Percentiles rank a stretch among this genome's conserved stretches.
These are phyloP conservation scores for Phaetusa simplex DNA, from an alignment of 2,113 vertebrate species.

Conservation along the genomic window DNA sequence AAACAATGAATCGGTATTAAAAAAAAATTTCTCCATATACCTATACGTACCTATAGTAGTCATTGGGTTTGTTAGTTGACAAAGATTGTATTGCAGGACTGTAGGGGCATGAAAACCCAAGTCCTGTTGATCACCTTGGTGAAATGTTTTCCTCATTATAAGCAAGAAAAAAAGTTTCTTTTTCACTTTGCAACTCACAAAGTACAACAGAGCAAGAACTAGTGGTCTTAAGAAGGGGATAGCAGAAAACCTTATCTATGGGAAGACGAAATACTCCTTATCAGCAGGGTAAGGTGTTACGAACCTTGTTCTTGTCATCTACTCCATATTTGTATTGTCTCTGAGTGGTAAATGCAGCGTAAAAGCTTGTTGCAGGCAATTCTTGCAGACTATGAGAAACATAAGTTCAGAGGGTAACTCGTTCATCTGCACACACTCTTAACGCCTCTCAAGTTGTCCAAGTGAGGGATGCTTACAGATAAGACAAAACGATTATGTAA, in stretches of 20 bases:
- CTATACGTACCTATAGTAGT: neutral
- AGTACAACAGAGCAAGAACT: neutral
- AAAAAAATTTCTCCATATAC: neutral
- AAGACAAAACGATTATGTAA: neutral
- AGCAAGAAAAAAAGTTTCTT: neutral
- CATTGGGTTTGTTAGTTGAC: neutral
- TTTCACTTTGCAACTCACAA: neutral
- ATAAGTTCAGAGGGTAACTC: slow-evolving; percentile 27
- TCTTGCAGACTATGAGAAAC: neutral
- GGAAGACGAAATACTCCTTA: neutral
- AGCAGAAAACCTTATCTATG: neutral
- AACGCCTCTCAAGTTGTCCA: slow-evolving; percentile 8
- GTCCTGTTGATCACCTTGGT: neutral
- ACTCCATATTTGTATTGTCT: neutral
- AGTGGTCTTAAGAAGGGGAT: neutral
- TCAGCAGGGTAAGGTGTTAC: neutral
- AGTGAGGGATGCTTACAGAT: slow-evolving; percentile 10
- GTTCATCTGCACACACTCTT: slow-evolving; percentile 18
- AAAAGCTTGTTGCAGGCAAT: neutral
- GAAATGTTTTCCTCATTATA: neutral
- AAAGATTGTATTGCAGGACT: neutral
- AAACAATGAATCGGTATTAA: neutral
- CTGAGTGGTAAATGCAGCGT: neutral
- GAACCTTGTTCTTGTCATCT: neutral
- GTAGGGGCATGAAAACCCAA: neutral